These are phyloP conservation scores for Hyaena hyaena DNA, from an alignment of 2,113 vertebrate genomes.

Conservation along the genomic window DNA sequence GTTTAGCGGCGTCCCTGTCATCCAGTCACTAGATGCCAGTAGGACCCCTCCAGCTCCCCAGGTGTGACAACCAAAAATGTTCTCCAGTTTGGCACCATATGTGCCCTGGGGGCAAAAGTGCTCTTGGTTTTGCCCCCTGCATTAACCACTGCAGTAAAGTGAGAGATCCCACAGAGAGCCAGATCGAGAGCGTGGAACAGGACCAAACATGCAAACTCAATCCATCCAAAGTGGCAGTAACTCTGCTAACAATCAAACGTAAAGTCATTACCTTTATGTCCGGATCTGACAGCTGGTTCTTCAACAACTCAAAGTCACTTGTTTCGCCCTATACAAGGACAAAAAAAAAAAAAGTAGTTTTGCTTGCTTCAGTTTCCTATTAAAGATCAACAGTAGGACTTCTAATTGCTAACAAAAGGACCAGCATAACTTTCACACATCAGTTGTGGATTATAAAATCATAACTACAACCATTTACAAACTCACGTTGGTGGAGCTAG, in stretches of 20 bases:
- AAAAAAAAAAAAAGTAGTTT: background rate
- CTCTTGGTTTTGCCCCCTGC: background rate
- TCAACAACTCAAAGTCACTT: slow-evolving; percentile 93
- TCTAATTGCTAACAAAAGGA: slow-evolving; percentile 37
- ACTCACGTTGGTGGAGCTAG: background rate
- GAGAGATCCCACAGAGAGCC: background rate
- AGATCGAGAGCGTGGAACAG: background rate
- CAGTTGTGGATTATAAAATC: background rate
- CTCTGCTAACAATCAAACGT: background rate
- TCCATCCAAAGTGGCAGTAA: background rate
- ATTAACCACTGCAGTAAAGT: background rate
- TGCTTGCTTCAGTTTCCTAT: background rate
- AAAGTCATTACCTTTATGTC: slow-evolving; percentile 93
- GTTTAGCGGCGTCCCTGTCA: background rate
- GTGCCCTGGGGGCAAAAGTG: background rate
- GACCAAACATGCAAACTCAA: background rate
- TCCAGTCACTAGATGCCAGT: background rate
- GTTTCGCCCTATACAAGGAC: slow-evolving; percentile 89
- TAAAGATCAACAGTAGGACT: background rate
- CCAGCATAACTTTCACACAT: background rate
- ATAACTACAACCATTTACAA: background rate
- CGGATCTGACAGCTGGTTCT: slow-evolving; percentile 94
- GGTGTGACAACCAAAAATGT: background rate
- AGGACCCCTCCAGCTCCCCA: background rate
- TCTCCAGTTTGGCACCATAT: background rate